These are phyloP conservation scores for Heliconius hermathena DNA, from an alignment of 1,140 invertebrate genomes.

Conservation along the genomic window DNA sequence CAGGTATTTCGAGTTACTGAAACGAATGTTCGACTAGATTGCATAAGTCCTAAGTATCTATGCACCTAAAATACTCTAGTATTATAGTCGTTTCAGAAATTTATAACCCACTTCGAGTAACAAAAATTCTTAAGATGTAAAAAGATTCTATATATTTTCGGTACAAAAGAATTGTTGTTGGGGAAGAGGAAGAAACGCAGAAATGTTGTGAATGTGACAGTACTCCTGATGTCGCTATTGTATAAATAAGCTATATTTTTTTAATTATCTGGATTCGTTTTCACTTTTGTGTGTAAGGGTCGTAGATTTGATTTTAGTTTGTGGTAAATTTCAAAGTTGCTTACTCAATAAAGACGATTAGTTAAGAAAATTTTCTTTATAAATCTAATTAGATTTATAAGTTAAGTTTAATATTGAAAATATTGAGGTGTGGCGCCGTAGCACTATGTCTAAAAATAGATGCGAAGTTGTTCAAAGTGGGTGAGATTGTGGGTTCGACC, in stretches of 20 bases:
- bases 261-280: too few species aligned
- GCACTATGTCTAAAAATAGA: too few species aligned
- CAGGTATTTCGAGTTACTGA: background rate
- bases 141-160: conserved; percentile 28
- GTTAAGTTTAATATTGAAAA: too few species aligned
- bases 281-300: too few species aligned
- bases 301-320: too few species aligned
- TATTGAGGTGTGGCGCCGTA: too few species aligned
- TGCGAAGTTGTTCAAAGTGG: too few species aligned
- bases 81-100: conserved; percentile 29
- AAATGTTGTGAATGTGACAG: background rate
- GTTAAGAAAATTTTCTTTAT: too few species aligned
- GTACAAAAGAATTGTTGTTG: background rate
- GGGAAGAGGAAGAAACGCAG: background rate
- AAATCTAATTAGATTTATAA: too few species aligned
- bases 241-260: background rate
- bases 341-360: too few species aligned
- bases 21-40: background rate
- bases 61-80: conserved; percentile 7
- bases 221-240: background rate
- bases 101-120: conserved; percentile 24
- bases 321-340: too few species aligned
- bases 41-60: conserved; percentile 16
- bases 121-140: conserved; percentile 20
- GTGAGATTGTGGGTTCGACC: too few species aligned